Base-by-base conservation (phyloP, 2,113 vertebrate genomes). In the Pelmatolapia mariae region DNA sequence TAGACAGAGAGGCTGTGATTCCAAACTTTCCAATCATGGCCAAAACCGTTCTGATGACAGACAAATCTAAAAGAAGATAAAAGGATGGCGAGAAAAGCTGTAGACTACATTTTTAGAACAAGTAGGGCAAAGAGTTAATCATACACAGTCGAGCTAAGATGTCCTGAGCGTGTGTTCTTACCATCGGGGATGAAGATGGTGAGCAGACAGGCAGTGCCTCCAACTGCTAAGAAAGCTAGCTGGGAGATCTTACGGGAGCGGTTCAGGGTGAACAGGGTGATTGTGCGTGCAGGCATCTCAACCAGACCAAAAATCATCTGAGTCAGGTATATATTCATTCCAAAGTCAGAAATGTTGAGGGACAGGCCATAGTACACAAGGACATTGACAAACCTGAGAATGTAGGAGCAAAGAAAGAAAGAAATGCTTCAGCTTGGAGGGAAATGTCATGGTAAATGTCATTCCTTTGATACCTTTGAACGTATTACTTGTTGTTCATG, bases 281-380 rank as follows among this genome's bases (percentile, higher is more conserved):
- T 91, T 3, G 96, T 87, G 78, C 97, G 97, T 4, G 95, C 95
- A 0, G 97, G 97, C 90, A 97, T 92, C 94, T 98, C 97, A 2
- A 96, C 95, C 0, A 93, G 89, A 0, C 96, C 97, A 0, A 97
- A 94, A 81, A 97, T 91, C 84, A 95, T 4, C 88, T 97, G 97
- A 8, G 96, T 96, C 91, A 98, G 90, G 92, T 97, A 97, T 76
- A 97, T 87, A 90, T 98, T 93, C 92, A 96, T 95, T 3, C 95
- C 96, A 0, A 97, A 96, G 89, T 95, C 91, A 36, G 93, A 94
- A 13, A 96, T 93, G 88, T 95, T 95, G 84, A 95, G 89, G 4
- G 95, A 96, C 52, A 96, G 83, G 18, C 95, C 94, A 7, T 96
- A 98, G 80, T 97, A 98, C 84, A 97, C 96, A 0, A 98, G 96